These are phyloP conservation scores for Patella vulgata DNA, from an alignment of 1,140 invertebrate species.

Conservation along the genomic window DNA sequence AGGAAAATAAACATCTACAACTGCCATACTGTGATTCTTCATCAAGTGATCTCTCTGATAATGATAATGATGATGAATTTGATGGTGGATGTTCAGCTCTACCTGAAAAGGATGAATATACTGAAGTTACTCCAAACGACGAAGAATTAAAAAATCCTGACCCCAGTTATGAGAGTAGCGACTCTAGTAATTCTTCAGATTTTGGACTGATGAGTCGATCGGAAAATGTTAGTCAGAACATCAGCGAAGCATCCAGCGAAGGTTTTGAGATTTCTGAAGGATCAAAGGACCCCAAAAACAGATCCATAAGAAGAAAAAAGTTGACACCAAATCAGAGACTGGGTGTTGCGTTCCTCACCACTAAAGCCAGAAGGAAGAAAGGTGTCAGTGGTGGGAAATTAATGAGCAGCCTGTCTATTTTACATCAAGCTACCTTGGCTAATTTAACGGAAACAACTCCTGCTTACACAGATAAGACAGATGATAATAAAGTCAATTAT, in stretches of 20 bases:
- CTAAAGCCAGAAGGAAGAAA: slow-evolving; percentile 22
- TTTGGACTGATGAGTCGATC: too few relatives aligned
- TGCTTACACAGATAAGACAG: slow-evolving; percentile 34
- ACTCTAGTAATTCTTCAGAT: slow-evolving; percentile 16
- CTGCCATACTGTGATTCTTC: too few relatives aligned
- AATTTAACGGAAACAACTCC: slow-evolving; percentile 38
- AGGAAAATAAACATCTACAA: too few relatives aligned
- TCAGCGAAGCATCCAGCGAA: too few relatives aligned
- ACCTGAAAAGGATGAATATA: slow-evolving; percentile 4
- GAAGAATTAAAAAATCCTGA: slow-evolving; percentile 23
- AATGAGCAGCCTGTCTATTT: slow-evolving; percentile 52
- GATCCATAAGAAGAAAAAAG: slow-evolving; percentile 19
- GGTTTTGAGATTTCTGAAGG: background rate
- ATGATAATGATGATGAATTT: slow-evolving; percentile 13
- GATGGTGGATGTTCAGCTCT: background rate
- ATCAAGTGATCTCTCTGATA: slow-evolving; percentile 14
- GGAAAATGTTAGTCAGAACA: too few relatives aligned
- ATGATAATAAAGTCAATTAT: slow-evolving; percentile 44
- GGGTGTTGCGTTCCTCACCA: slow-evolving; percentile 48
- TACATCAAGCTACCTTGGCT: slow-evolving; percentile 60
- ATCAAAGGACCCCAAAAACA: too few relatives aligned
- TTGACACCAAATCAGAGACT: slow-evolving; percentile 36
- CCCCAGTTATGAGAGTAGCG: slow-evolving; percentile 8
- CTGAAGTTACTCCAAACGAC: background rate
- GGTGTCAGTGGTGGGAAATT: slow-evolving; percentile 32